Evolutionary conservation across 2,888 invertebrate species (phyloP).

Genomic region (Agriopis leucophaearia): DNA sequence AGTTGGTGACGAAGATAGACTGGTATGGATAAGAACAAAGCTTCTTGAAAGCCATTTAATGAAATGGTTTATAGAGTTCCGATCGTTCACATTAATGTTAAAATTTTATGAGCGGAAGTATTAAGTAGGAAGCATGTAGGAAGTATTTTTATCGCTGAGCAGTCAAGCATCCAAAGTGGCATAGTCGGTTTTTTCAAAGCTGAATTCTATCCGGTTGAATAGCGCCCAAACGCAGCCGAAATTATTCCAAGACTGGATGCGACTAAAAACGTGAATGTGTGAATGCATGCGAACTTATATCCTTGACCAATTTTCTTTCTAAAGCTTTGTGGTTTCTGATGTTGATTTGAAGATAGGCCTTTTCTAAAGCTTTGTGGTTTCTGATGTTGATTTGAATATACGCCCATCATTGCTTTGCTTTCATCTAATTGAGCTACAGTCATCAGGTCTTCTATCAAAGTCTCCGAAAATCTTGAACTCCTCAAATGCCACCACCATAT

Average conservation of each 20-base stretch:
- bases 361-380: too few relatives aligned
- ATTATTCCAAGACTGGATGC: neutral
- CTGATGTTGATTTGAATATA: too few relatives aligned
- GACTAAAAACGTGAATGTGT: neutral
- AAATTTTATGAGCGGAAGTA: conserved; percentile 15
- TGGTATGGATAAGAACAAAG: neutral
- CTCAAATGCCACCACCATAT: too few relatives aligned
- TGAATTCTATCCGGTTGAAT: neutral
- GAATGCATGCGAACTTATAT: neutral
- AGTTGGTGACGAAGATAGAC: neutral
- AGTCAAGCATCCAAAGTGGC: conserved; percentile 11
- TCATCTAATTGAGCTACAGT: too few relatives aligned
- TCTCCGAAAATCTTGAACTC: too few relatives aligned
- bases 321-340: neutral
- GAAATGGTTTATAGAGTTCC: neutral
- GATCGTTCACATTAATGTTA: neutral
- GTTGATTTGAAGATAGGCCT: too few relatives aligned
- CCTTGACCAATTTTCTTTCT: neutral
- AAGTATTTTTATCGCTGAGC: conserved; percentile 15
- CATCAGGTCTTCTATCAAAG: too few relatives aligned
- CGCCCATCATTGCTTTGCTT: too few relatives aligned
- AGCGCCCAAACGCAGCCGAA: conserved; percentile 7
- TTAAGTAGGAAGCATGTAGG: conserved; percentile 19
- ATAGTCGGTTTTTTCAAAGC: conserved; percentile 9
- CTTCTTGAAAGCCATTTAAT: neutral